Evolutionary conservation across 2,113 vertebrate genomes (phyloP).

Genomic region (Esox niger): DNA sequence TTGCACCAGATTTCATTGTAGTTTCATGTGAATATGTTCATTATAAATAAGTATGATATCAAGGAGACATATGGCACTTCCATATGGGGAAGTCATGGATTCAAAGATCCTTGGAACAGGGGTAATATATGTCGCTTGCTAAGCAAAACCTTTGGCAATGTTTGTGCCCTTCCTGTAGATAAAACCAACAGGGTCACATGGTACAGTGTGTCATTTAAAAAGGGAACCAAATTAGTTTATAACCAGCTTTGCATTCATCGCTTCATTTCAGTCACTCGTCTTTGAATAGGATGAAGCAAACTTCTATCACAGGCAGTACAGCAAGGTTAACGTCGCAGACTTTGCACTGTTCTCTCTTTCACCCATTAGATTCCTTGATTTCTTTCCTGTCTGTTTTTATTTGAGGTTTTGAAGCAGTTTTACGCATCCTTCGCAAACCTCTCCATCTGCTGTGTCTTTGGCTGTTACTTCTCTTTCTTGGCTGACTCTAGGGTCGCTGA

Average conservation of each 20-base stretch:
- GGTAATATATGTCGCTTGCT: not conserved
- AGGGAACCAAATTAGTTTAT: not conserved
- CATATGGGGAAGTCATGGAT: constrained; percentile 51
- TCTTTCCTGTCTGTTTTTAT: constrained; percentile 2
- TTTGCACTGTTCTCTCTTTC: constrained; percentile 11
- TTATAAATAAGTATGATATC: constrained; percentile 66
- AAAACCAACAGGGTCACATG: not conserved
- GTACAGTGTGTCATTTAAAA: not conserved
- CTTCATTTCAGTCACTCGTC: not conserved
- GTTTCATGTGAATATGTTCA: constrained; percentile 41
- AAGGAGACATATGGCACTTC: constrained; percentile 67
- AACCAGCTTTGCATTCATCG: not conserved
- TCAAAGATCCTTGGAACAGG: not conserved
- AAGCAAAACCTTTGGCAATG: not conserved
- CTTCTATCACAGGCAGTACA: not conserved
- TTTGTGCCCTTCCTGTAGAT: not conserved
- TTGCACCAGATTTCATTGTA: constrained; percentile 5
- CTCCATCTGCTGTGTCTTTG: constrained; percentile 28
- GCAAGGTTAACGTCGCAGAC: not conserved
- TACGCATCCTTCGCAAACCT: constrained; percentile 11
- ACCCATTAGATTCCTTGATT: not conserved
- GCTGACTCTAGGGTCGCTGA: constrained; percentile 20
- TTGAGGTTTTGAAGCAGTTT: constrained; percentile 8
- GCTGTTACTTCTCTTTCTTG: constrained; percentile 18
- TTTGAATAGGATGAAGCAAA: not conserved